Evolutionary conservation across 1,140 invertebrate species (phyloP), one percentile per base, ranked within the genome.

Genomic region (Drosophila pandora): DNA sequence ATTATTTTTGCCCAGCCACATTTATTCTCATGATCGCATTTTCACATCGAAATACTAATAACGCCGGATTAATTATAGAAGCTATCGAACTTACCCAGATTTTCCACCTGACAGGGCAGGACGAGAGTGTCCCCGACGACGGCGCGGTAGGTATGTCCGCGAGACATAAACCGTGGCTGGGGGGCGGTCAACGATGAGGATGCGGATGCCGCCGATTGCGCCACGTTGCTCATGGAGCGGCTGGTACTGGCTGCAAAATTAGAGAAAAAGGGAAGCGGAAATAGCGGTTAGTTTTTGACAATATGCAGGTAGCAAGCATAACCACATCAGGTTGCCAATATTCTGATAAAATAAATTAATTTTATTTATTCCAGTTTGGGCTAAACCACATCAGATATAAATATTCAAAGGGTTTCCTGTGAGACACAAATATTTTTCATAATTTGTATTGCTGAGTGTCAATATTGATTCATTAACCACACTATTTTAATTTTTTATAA

Each of bases 51-150:
- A 76, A 76, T 69, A 57, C 61, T 76, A 84, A 79, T 76, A 54
- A 62, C 41, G 59, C 23, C 12, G 62, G 53, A 85, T 85, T 85
- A 84, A 84, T 84, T 84, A 84, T 83, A 56, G 64, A 43, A 22
- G 45, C 41, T 13, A 48, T 62, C 17, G 45, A 34, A 74, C 94
- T 95, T 91, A 96, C 95, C 95, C 69, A 96, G 92, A 92, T 96
- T 95, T 71, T 96, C 94, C 12, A 96, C 95, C 92, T 96, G 95
- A 79, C 95, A 96, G 9, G 95, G 95, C 67, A 96, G 92, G 8
- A 95, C 93, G 5, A 96, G 92, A 0, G 94, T 96, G 82, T 96
- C 95, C 23, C 95, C 95, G 5, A 95, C 95, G 8, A 96, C 95
- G 0, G 94, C 95, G 62, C 95, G 92, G 92, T 95, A 96, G 28